A percentile compares a stretch with the other conserved stretches of the same genome.
These are phyloP conservation scores for Gari tellinella DNA, from an alignment of 2,888 invertebrate genomes.

Conservation along the genomic window DNA sequence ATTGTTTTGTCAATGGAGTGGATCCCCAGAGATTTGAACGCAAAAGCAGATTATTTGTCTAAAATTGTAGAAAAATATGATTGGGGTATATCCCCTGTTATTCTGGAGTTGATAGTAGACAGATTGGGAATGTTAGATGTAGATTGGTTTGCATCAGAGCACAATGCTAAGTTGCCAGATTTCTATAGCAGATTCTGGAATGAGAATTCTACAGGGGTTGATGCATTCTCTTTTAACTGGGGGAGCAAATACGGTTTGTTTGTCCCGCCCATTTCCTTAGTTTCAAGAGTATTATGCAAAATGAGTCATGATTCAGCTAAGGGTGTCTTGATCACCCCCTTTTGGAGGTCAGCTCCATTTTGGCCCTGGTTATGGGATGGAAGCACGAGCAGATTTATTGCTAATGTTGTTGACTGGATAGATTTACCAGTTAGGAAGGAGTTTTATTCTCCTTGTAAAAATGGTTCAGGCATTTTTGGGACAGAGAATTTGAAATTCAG, in stretches of 20 bases:
- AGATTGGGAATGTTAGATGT: conserved; percentile 40
- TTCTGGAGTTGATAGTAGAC: conserved; percentile 7
- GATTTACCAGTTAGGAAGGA: too few relatives aligned
- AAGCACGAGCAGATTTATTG: too few relatives aligned
- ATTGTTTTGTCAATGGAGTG: too few relatives aligned
- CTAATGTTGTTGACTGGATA: too few relatives aligned
- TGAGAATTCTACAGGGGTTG: conserved; percentile 22
- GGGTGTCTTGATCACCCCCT: too few relatives aligned
- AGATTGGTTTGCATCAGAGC: conserved; percentile 47
- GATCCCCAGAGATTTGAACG: conserved; percentile 35
- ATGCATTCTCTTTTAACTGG: conserved; percentile 41
- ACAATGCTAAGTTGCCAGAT: conserved; percentile 37
- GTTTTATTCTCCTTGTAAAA: too few relatives aligned
- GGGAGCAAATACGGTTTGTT: conserved; percentile 27
- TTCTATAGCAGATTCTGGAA: conserved; percentile 54
- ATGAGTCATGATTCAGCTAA: conserved; percentile 16
- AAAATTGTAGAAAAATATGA: conserved; percentile 34
- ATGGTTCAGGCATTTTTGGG: too few relatives aligned
- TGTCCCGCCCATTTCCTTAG: conserved; percentile 37
- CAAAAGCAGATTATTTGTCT: conserved; percentile 31
- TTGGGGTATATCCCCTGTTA: conserved; percentile 24
- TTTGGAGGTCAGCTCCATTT: conserved; percentile 45
- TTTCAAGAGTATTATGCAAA: conserved; percentile 32
- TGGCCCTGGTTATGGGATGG: conserved; percentile 21
- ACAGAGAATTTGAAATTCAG: too few relatives aligned